A percentile compares a stretch with the other conserved stretches of the same genome.
phyloP scores from a whole-genome alignment of 2,888 invertebrate genomes.

The Hypselothyrea guttata region DNA sequence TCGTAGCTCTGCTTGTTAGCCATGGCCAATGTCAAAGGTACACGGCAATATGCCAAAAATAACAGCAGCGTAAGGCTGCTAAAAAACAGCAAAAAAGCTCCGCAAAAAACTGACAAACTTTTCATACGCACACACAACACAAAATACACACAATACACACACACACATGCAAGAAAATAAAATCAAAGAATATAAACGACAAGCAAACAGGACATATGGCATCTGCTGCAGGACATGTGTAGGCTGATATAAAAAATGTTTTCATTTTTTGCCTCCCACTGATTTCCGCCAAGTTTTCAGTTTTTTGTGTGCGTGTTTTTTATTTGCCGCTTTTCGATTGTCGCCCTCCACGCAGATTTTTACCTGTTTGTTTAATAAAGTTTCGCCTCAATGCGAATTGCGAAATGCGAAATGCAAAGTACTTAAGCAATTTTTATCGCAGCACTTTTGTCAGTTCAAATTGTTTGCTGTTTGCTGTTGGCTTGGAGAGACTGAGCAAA shows the following conservation, averaged over 20 bases:
- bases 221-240: slow-evolving; percentile 53
- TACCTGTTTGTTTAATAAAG: slow-evolving; percentile 70
- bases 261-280: slow-evolving; percentile 6
- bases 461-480: slow-evolving; percentile 65
- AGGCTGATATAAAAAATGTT: slow-evolving; percentile 34
- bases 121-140: slow-evolving; percentile 42
- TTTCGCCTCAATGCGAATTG: slow-evolving; percentile 37
- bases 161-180: slow-evolving; percentile 6
- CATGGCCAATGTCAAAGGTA: slow-evolving; percentile 38
- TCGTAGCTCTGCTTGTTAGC: slow-evolving; percentile 29
- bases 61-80: background rate
- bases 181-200: slow-evolving; percentile 36
- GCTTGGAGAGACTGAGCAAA: slow-evolving; percentile 41
- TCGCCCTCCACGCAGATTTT: too few relatives aligned
- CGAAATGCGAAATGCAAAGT: slow-evolving; percentile 54
- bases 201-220: slow-evolving; percentile 30
- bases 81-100: slow-evolving; percentile 1
- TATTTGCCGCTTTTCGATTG: too few relatives aligned
- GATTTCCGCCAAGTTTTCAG: background rate
- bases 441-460: slow-evolving; percentile 73
- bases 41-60: slow-evolving; percentile 19
- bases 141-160: slow-evolving; percentile 6
- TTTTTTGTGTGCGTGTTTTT: too few relatives aligned
- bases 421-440: slow-evolving; percentile 74
- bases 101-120: slow-evolving; percentile 37